Evolutionary conservation across 2,113 vertebrate genomes (phyloP).

Genomic region (Lasiurus borealis): DNA sequence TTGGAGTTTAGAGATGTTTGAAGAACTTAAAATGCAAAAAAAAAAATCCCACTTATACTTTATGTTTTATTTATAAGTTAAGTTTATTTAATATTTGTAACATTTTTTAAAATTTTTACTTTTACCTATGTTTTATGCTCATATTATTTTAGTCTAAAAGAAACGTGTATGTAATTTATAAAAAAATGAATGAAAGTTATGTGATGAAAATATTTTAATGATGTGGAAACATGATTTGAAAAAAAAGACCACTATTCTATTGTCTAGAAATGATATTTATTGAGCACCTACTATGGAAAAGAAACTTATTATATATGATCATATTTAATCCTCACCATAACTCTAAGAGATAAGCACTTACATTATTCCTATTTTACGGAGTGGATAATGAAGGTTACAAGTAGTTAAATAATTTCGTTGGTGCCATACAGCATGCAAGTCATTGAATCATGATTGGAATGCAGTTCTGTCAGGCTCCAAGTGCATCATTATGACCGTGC

Average conservation of each 20-base stretch:
- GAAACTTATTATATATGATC: background rate
- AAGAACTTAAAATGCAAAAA: background rate
- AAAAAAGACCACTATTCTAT: background rate
- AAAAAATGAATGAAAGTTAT: background rate
- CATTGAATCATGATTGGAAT: background rate
- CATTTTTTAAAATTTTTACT: background rate
- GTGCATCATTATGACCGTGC: background rate
- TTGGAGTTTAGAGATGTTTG: background rate
- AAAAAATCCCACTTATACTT: background rate
- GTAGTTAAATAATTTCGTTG: background rate
- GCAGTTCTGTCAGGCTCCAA: background rate
- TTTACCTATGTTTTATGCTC: background rate
- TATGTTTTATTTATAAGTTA: slow-evolving; percentile 34
- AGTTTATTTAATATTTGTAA: background rate
- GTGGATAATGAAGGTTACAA: background rate
- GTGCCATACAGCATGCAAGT: background rate
- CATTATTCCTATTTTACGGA: background rate
- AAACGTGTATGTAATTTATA: background rate
- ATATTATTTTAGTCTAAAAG: background rate
- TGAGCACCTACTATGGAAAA: background rate
- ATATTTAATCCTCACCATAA: background rate
- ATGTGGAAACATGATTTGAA: background rate
- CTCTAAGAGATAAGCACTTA: background rate
- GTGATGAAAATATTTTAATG: slow-evolving; percentile 35
- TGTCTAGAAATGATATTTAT: background rate